These are phyloP conservation scores for Platycercus adscitus DNA, from an alignment of 2,113 vertebrate species.

Conservation along the genomic window DNA sequence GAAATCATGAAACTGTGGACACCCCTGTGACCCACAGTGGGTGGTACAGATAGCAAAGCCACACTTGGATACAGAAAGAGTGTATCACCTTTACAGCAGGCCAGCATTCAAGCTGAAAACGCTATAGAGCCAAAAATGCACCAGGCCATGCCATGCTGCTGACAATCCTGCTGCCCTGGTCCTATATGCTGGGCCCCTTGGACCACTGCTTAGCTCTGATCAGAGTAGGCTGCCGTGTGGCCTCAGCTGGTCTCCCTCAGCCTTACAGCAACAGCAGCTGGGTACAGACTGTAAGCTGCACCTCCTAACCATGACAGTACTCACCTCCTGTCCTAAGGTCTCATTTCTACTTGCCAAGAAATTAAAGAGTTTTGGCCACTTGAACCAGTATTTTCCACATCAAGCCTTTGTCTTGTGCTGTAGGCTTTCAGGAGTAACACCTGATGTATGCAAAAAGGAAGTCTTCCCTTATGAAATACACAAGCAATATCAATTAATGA, in stretches of 20 bases:
- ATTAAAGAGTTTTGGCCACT: not conserved
- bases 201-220: not conserved
- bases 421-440: not conserved
- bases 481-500: not conserved
- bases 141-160: accelerated
- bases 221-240: accelerated
- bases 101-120: not conserved
- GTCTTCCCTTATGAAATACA: not conserved
- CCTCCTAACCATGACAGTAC: accelerated
- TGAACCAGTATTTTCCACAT: not conserved
- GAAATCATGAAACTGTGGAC: not conserved
- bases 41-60: not conserved
- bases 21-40: not conserved
- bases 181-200: accelerated
- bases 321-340: not conserved
- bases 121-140: accelerated
- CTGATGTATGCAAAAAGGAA: not conserved
- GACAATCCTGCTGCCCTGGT: not conserved
- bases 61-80: not conserved
- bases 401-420: not conserved
- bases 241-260: not conserved
- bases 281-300: not conserved
- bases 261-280: not conserved
- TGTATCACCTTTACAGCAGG: accelerated
- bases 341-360: not conserved